A percentile compares a stretch with the other conserved stretches of the same genome.
phyloP scores from a whole-genome alignment of 2,888 invertebrate species.

The Erynnis tages region DNA sequence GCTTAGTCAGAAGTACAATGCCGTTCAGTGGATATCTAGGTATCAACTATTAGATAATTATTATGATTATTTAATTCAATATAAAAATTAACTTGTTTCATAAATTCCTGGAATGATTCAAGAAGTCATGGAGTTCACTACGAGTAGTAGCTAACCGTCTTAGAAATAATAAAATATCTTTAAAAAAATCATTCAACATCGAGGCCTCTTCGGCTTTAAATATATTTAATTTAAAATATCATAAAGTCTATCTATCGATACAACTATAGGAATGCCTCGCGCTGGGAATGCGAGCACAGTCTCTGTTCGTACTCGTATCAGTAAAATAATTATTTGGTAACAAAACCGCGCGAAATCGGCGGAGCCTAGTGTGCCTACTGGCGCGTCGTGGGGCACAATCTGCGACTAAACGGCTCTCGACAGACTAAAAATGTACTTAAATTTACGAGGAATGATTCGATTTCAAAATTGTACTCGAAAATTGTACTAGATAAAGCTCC shows the following conservation, averaged over 20 bases:
- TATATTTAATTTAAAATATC: slow-evolving; percentile 22
- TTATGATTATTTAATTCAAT: slow-evolving; percentile 10
- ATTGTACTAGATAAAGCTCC: slow-evolving; percentile 11
- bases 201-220: slow-evolving; percentile 24
- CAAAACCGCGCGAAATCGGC: slow-evolving; percentile 29
- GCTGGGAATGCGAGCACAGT: slow-evolving; percentile 54
- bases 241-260: slow-evolving; percentile 16
- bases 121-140: slow-evolving; percentile 67
- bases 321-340: slow-evolving; percentile 54
- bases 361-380: too few relatives aligned
- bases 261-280: slow-evolving; percentile 34
- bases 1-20: too few relatives aligned
- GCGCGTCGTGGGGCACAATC: not conserved
- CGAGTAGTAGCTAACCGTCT: not conserved
- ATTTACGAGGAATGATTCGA: not conserved
- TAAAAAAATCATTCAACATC: not conserved
- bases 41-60: too few relatives aligned
- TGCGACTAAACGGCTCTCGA: not conserved
- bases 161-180: slow-evolving; percentile 13
- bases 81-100: slow-evolving; percentile 27
- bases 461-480: slow-evolving; percentile 3
- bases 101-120: slow-evolving; percentile 65
- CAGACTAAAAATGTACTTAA: not conserved
- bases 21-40: too few relatives aligned
- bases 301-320: slow-evolving; percentile 44